Base-by-base conservation (phyloP, 2,797 vertebrate species). In the Selene dorsalis region DNA sequence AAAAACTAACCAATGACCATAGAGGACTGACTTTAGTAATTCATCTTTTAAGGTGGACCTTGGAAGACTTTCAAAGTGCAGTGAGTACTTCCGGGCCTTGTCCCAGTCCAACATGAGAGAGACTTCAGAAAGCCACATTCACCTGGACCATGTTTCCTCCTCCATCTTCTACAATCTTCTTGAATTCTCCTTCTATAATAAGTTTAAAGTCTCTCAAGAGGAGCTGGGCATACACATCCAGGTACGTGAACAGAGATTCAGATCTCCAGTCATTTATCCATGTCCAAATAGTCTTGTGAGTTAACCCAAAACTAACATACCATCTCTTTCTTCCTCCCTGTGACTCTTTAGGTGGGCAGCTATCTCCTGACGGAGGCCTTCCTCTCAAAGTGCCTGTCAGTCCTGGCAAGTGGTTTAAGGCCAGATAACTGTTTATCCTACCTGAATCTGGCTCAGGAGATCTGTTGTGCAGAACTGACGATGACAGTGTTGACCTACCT, bases 91-190 rank as follows among this genome's bases (percentile, higher is more conserved):
- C 76, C 73, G 86, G 67, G 95, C 93, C 35, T 88, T 96, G 82
- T 94, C 91, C 22, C 91, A 90, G 58, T 96, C 94, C 57, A 86
- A 79, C 47, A 96, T 96, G 95, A 95, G 87, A 79, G 96, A 96
- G 84, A 94, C 88, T 0, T 79, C 82, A 3, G 94, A 94, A 63
- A 81, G 79, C 26, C 75, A 91, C 38, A 87, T 96, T 77, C 73
- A 84, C 17, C 85, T 96, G 69, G 86, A 92, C 20, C 93, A 95
- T 2, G 83, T 96, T 28, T 86, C 95, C 2, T 94, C 94, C 9
- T 84, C 71, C 0, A 58, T 92, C 67, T 95, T 96, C 78, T 79
- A 81, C 75, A 92, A 85, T 78, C 69, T 96, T 39, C 91, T 96
- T 24, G 93, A 95, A 80, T 95, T 94, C 81, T 92, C 77, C 69